These are phyloP conservation scores for Monopterus albus DNA, from an alignment of 2,113 vertebrate species.

Conservation along the genomic window DNA sequence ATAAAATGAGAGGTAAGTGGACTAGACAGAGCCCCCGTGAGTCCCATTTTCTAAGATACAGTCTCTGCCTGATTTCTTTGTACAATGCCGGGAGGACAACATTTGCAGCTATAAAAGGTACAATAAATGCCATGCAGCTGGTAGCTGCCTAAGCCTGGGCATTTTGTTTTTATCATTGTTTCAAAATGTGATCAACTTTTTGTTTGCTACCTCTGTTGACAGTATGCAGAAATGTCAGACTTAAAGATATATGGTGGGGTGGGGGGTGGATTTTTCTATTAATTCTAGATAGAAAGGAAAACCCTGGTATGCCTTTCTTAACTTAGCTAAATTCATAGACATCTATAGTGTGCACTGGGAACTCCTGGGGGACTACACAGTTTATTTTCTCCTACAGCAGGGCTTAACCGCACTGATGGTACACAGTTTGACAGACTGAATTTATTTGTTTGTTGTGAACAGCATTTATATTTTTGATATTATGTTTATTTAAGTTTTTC, in stretches of 20 bases:
- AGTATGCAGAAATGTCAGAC: not conserved
- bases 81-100: constrained; percentile 19
- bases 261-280: too few species aligned
- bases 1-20: constrained; percentile 68
- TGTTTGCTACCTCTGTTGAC: not conserved
- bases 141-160: not conserved
- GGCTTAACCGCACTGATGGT: not conserved
- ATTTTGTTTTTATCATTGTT: not conserved
- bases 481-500: too few species aligned
- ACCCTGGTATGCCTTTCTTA: not conserved
- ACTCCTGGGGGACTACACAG: not conserved
- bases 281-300: not conserved
- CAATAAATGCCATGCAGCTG: not conserved
- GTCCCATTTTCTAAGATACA: constrained; percentile 30
- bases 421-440: too few species aligned
- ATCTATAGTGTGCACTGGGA: not conserved
- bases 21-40: constrained; percentile 52
- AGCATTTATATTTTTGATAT: too few species aligned
- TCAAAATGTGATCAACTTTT: not conserved
- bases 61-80: constrained; percentile 1
- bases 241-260: too few species aligned
- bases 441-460: too few species aligned
- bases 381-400: not conserved
- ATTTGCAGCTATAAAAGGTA: constrained; percentile 10
- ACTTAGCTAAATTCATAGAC: not conserved